phyloP scores from a whole-genome alignment of 2,888 invertebrate genomes.

The Campoletis raptor region DNA sequence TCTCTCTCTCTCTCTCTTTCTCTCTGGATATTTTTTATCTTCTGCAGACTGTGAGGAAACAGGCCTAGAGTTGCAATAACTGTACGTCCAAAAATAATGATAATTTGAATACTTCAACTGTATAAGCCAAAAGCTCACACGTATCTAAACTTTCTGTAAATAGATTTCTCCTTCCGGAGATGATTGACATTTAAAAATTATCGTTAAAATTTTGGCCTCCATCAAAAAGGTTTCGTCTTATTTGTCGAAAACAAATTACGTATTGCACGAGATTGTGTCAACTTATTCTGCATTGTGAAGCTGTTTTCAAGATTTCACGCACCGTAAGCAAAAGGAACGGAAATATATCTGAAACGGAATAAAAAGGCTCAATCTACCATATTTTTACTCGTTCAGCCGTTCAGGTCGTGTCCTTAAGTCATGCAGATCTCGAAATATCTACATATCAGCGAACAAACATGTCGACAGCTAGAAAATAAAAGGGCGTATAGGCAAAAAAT shows the following conservation, averaged over 20 bases:
- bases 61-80: conserved; percentile 18
- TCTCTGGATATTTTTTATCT: background rate
- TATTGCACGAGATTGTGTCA: background rate
- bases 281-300: background rate
- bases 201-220: background rate
- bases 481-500: background rate
- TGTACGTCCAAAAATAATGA: background rate
- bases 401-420: background rate
- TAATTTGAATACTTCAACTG: background rate
- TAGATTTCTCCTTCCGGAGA: too few species aligned
- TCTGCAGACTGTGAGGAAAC: conserved; percentile 27
- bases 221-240: background rate
- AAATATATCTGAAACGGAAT: background rate
- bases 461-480: background rate
- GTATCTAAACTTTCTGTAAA: too few species aligned
- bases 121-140: too few species aligned
- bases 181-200: too few species aligned
- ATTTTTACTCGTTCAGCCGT: background rate
- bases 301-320: background rate
- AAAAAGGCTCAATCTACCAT: background rate
- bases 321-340: background rate
- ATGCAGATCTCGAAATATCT: background rate
- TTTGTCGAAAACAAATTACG: background rate
- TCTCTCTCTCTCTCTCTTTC: background rate
- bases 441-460: background rate